Base-by-base conservation (phyloP, 2,797 vertebrate species). In the Myotis vivesi region DNA sequence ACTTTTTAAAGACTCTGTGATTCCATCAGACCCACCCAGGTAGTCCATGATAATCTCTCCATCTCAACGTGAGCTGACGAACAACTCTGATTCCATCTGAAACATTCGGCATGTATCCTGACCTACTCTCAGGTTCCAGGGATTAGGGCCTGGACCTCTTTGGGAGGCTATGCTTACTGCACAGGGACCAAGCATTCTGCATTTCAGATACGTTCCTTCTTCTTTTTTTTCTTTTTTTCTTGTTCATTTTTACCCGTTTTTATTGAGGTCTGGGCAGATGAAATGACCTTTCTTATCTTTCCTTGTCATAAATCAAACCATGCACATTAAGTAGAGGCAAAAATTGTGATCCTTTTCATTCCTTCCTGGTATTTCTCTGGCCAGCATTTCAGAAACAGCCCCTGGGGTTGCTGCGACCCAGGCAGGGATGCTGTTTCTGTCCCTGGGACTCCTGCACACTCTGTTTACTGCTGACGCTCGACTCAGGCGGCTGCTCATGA, bases 221-320 rank as follows among this genome's bases (percentile, higher is more conserved):
- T 46, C 38, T 19, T 69, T 51, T 15, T 2, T 33, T 2, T 33
- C 4, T n/a, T 9, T n/a, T 17, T 59, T 57, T 20, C 6, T 4
- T 59, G 77, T 91, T 64, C 8, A 25, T 68, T 92, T 88, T 76
- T 38, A 66, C 80, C 41, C 90, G 53, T n/a, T 59, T 87, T 85
- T 71, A 5, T 44, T 83, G 81, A 89, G 51, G 3, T 71, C 53
- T 81, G 46, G 33, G 53, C 51, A 84, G 73, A 44, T 57, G 46
- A 79, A 82, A 79, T 49, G 36, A 75, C 33, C 55, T 57, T 87
- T 59, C 30, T 76, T 94, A 93, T 83, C n/a, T 86, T 87, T 53
- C 41, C 51, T 75, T 12, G 25, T 92, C 72, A 69, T 59, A 82
- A 80, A 33, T 92, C 66, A 92, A 68, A 49, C 17, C 17, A 41